Base-by-base conservation (phyloP, 2,888 invertebrate species). In the Nipponacmea schrenckii region DNA sequence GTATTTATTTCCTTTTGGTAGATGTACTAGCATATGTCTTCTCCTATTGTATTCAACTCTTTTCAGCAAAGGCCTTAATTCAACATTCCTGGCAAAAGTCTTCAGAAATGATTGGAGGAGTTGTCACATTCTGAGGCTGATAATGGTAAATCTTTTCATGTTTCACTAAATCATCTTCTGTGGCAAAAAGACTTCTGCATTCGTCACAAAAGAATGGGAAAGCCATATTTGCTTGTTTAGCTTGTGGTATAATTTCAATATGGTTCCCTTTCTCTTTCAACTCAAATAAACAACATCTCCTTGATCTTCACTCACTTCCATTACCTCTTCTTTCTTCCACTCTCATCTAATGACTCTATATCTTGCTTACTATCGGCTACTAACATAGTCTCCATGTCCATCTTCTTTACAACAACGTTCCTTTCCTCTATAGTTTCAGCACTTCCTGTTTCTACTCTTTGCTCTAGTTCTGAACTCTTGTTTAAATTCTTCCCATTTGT, bases 391-490 rank as follows among this genome's bases (percentile, higher is more conserved):
- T 27, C 46, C 48, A n/a, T 24, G 17, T 17, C 62, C 48, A n/a
- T 62, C 46, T 64, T 26, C 27, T 50, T 50, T 48, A 5, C 26
- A 3, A 17, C 45, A 15, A 15, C 46, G 2, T 46, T 24, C 17
- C 31, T 46, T 27, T 20, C 44, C 39, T n/a, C 14, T 44, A 45
- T 64, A 46, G 27, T 62, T 50, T 44, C 44, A 44, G 4, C 39
- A 8, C 31, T 17, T 64, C 39, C 63, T 39, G 39, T 68, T 31
- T 63, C 1, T 44, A 31, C 20, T 31, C 62, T 39, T 63, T 45
- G 62, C 63, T 15, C 68, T 62, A 50, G 50, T 62, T 62, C 26
- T 68, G 56, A 56, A 10, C 26, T 26, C 17, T 48, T 56, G 39
- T 45, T 26, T 10, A 17, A 15, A 4, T 24, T 39, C 7, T 45